These are phyloP conservation scores for Hoplostethus mediterraneus DNA, from an alignment of 2,797 vertebrate genomes.

Conservation along the genomic window DNA sequence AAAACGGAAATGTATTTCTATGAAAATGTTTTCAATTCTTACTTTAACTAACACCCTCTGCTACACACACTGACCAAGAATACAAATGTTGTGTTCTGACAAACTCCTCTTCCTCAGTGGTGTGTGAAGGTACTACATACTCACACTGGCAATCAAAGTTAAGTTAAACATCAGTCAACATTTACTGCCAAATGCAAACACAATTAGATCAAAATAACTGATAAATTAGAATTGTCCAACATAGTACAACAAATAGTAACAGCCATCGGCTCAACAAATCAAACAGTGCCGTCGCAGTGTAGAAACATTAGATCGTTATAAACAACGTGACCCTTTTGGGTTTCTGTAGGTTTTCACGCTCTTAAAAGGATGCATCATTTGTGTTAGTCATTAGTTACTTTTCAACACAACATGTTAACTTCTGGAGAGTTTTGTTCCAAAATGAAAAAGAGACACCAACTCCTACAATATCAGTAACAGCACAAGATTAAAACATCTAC, in stretches of 20 bases:
- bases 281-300: slow-evolving; percentile 9
- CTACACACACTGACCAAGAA: too few species aligned
- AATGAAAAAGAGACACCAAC: background rate
- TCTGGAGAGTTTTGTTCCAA: background rate
- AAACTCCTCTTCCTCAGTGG: background rate
- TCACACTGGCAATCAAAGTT: background rate
- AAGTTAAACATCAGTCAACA: slow-evolving; percentile 40
- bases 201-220: slow-evolving; percentile 35
- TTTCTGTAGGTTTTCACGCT: background rate
- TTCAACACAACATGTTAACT: background rate
- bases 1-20: too few species aligned
- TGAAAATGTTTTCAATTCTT: too few species aligned
- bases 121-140: background rate
- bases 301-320: background rate
- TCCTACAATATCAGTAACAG: background rate
- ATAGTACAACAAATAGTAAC: slow-evolving; percentile 18
- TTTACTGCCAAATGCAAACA: slow-evolving; percentile 62
- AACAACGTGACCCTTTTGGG: background rate
- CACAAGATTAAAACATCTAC: background rate
- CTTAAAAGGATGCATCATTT: background rate
- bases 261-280: slow-evolving; percentile 17
- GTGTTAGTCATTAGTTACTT: background rate
- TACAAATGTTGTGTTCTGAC: too few species aligned
- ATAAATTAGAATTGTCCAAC: slow-evolving; percentile 50
- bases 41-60: too few species aligned